Evolutionary conservation across 2,888 invertebrate species (phyloP).

Genomic region (Carcina quercana): DNA sequence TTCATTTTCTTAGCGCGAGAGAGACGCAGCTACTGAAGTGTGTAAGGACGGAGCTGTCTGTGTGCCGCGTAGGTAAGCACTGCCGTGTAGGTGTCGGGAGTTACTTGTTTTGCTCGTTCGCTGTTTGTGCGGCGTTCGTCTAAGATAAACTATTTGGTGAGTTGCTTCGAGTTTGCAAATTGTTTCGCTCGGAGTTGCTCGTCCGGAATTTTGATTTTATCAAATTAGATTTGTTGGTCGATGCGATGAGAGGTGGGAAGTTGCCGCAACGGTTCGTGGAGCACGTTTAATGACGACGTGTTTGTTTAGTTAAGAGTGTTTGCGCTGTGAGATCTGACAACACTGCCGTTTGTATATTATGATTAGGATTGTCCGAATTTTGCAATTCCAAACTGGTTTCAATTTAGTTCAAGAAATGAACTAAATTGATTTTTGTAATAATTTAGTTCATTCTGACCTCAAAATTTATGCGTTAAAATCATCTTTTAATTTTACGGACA

Average conservation of each 20-base stretch:
- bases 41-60: conserved; percentile 64
- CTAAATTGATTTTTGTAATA: too few species aligned
- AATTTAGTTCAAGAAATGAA: too few species aligned
- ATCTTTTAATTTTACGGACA: too few species aligned
- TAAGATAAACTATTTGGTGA: conserved; percentile 63
- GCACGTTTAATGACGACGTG: not conserved
- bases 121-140: conserved; percentile 48
- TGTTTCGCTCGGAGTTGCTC: conserved; percentile 45
- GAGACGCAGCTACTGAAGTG: conserved; percentile 68
- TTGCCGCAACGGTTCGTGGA: conserved; percentile 1
- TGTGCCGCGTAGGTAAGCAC: too few species aligned
- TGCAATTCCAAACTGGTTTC: too few species aligned
- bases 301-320: too few species aligned
- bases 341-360: too few species aligned
- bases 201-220: conserved; percentile 47
- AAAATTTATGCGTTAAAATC: too few species aligned
- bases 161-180: conserved; percentile 51
- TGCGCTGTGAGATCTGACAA: too few species aligned
- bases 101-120: conserved; percentile 50
- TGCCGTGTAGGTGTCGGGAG: conserved; percentile 59
- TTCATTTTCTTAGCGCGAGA: conserved; percentile 73
- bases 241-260: not conserved
- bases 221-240: conserved; percentile 34
- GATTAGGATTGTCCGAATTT: too few species aligned
- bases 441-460: too few species aligned